Conservation (phyloP, 2,797 vertebrate genomes). For the Distichodus sexfasciatus region DNA sequence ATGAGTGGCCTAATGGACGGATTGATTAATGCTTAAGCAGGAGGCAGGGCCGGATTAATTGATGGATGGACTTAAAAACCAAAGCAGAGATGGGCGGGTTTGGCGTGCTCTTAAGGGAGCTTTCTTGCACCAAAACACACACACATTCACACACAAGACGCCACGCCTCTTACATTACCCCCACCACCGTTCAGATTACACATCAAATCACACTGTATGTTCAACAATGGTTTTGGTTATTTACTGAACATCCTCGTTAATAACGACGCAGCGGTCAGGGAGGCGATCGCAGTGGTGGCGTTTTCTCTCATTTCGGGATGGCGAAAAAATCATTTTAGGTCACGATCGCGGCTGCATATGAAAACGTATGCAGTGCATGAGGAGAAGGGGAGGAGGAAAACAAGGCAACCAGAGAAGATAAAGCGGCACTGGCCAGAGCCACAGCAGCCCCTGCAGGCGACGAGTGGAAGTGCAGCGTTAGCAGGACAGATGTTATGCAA, state of each 20-base stretch:
- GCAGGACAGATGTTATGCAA: neutral
- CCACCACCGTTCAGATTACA: neutral
- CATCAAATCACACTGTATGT: too few relatives aligned
- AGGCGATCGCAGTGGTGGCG: too few relatives aligned
- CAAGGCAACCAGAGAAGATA: neutral
- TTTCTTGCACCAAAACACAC: neutral
- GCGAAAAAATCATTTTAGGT: too few relatives aligned
- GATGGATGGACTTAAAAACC: constrained; percentile 36
- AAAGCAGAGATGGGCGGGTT: constrained; percentile 24
- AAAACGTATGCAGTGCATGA: neutral
- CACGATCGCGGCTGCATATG: too few relatives aligned
- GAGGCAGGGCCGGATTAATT: constrained; percentile 29
- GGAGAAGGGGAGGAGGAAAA: constrained; percentile 14
- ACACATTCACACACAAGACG: too few relatives aligned
- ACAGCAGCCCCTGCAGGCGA: constrained; percentile 62
- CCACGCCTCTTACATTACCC: neutral
- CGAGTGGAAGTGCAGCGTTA: constrained; percentile 15
- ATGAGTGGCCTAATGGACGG: constrained; percentile 39
- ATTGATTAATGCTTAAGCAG: constrained; percentile 25
- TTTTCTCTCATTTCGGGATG: too few relatives aligned
- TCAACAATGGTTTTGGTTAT: too few relatives aligned
- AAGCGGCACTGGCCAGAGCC: constrained; percentile 26
- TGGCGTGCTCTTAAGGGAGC: constrained; percentile 4
- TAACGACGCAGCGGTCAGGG: too few relatives aligned
- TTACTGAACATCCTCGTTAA: too few relatives aligned